A percentile compares a stretch with the other conserved stretches of the same genome.
These are phyloP conservation scores for Mobula hypostoma DNA, from an alignment of 2,113 vertebrate species.

Conservation along the genomic window DNA sequence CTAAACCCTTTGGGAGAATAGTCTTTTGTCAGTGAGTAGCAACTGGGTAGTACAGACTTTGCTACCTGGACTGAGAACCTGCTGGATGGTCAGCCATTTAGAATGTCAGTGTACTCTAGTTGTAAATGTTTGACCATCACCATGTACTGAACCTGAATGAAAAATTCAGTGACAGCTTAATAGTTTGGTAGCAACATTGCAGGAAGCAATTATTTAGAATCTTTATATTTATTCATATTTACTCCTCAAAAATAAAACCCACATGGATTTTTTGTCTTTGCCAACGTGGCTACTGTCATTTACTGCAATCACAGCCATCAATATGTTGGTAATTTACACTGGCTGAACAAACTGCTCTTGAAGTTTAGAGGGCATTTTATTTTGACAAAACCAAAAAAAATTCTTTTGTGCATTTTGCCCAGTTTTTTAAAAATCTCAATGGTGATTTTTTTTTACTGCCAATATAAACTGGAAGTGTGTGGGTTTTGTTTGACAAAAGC, in stretches of 20 bases:
- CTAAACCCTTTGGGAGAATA: background rate
- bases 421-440: background rate
- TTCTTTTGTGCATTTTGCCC: background rate
- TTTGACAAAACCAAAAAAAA: background rate
- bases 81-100: too few relatives aligned
- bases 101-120: background rate
- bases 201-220: background rate
- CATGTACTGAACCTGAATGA: background rate
- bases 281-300: background rate
- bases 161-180: background rate
- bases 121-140: background rate
- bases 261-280: background rate
- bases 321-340: constrained; percentile 12
- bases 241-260: background rate
- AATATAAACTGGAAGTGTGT: constrained; percentile 7
- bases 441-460: background rate
- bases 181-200: background rate
- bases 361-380: background rate
- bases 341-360: background rate
- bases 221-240: background rate
- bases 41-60: background rate
- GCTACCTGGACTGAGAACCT: background rate
- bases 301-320: background rate
- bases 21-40: background rate
- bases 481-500: background rate